Conservation (phyloP, 2,888 invertebrate genomes). For the Leptothorax acervorum region DNA sequence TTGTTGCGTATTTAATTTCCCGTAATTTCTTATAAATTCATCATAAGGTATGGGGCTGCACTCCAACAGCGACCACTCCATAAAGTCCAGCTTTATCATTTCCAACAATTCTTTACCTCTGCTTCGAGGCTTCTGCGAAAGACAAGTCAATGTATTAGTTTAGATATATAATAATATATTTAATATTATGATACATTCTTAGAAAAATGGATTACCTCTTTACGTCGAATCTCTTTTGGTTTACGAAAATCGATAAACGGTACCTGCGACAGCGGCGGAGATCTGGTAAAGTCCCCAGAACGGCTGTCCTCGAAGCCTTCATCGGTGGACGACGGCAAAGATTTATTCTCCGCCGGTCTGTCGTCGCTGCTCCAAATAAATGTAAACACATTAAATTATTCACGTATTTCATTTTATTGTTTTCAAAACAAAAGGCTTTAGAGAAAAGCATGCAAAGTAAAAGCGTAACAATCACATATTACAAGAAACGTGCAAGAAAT, state of each 20-base stretch:
- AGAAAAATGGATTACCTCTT: constrained; percentile 57
- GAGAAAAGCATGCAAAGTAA: not conserved
- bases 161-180: not conserved
- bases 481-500: constrained; percentile 5
- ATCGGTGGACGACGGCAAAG: constrained; percentile 85
- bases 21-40: constrained; percentile 90
- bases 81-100: constrained; percentile 90
- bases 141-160: not conserved
- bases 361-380: constrained; percentile 77
- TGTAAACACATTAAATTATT: constrained; percentile 37
- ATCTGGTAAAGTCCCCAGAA: constrained; percentile 84
- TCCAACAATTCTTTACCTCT: constrained; percentile 86
- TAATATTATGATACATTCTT: not conserved
- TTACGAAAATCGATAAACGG: constrained; percentile 75
- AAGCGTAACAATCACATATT: not conserved
- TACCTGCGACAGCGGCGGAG: constrained; percentile 78
- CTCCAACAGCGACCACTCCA: constrained; percentile 90
- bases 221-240: constrained; percentile 76
- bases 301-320: constrained; percentile 88
- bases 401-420: constrained; percentile 13
- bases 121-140: constrained; percentile 66
- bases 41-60: constrained; percentile 91
- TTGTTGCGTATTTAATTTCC: constrained; percentile 89
- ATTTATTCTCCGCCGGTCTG: constrained; percentile 80
- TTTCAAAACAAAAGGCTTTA: not conserved